Evolutionary conservation across 2,113 vertebrate genomes (phyloP), one percentile per base, ranked within the genome.

Genomic region (Tamias sibiricus): DNA sequence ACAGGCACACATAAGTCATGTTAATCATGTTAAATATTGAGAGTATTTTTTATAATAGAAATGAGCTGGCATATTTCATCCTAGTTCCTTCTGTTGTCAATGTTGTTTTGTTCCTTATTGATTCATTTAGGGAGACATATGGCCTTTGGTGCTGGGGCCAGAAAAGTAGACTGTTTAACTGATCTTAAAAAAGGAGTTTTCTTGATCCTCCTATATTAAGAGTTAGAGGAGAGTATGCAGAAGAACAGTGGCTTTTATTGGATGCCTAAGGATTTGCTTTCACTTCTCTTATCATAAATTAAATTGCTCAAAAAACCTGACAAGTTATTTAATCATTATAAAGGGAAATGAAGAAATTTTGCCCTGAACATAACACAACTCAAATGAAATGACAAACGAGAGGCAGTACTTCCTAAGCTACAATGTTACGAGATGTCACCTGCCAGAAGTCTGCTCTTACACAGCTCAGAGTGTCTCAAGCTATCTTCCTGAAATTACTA

Each of bases 61-160:
- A 8, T 54, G 57, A 90, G 30, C 47, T 83, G 16, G 32, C 8
- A 8, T n/a, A 89, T 13, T 69, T 83, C 20, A 72, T 88, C 20
- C 14, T 7, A 28, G 42, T 88, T 77, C 14, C 30, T 69, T 57
- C 42, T 4, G 2, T 26, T 42, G 11, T 30, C n/a, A n/a, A n/a
- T 12, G 10, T 40, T 16, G 7, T 47, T 8, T 24, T 35, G 8
- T 35, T 22, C 0, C 26, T 8, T 1, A 42, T 0, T 20, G 30
- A 54, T 49, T 37, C 44, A 24, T 26, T 89, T 68, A 75, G 77
- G 19, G 35, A 75, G 24, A 52, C 8, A 4, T 72, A 13, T 68
- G 54, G 37, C 8, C 37, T 86, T 80, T 32, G 49, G 35, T 44
- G 74, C 40, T 57, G 28, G 40, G 20, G 37, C 17, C 40, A 83